Conservation (phyloP, 2,797 vertebrate genomes). For the Bufotes viridis region DNA sequence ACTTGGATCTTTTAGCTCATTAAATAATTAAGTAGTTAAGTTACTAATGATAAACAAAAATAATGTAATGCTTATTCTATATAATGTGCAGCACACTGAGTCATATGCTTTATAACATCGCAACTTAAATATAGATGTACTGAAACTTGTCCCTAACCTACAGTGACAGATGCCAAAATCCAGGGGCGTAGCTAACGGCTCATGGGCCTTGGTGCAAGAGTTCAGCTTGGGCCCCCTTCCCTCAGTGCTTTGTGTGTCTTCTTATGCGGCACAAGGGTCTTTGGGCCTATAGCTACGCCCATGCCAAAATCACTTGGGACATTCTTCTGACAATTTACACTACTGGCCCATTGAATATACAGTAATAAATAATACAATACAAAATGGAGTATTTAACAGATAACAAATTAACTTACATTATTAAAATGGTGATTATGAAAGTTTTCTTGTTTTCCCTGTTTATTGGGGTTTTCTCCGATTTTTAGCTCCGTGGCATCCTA, state of each 20-base stretch:
- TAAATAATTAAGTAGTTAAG: not conserved
- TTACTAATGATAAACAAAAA: not conserved
- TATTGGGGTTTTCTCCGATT: too few species aligned
- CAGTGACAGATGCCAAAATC: not conserved
- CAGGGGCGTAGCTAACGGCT: too few species aligned
- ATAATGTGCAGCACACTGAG: not conserved
- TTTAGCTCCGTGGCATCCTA: too few species aligned
- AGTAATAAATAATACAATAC: not conserved
- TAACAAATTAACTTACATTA: too few species aligned
- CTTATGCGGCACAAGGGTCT: too few species aligned
- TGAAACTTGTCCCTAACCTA: not conserved
- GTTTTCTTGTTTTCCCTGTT: too few species aligned
- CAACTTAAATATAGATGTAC: not conserved
- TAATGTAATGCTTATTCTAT: not conserved
- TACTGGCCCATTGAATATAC: not conserved
- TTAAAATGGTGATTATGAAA: too few species aligned
- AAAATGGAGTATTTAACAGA: too few species aligned
- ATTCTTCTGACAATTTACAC: not conserved
- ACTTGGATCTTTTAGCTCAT: slow-evolving; percentile 24
- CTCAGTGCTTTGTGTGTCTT: too few species aligned
- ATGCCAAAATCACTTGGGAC: not conserved
- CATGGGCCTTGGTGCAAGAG: too few species aligned
- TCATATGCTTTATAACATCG: not conserved
- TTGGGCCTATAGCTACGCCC: too few species aligned
- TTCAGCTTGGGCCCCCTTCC: too few species aligned